phyloP scores from a whole-genome alignment of 1,140 invertebrate species.

The Sycobia sp. region DNA sequence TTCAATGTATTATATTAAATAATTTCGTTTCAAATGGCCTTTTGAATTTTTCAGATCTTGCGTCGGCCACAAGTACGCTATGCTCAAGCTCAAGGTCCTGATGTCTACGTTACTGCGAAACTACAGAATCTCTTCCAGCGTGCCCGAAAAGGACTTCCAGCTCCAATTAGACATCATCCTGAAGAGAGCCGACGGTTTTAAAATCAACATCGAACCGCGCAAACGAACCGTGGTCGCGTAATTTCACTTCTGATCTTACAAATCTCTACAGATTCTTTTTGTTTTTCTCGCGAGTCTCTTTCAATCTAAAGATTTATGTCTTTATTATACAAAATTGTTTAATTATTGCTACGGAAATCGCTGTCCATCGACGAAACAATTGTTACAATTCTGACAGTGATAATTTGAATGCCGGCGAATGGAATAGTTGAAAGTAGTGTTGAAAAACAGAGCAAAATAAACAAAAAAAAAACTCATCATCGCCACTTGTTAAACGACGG shows the following conservation, averaged over 20 bases:
- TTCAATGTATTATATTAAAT: neutral
- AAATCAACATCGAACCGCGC: slow-evolving; percentile 53
- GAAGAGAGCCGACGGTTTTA: slow-evolving; percentile 61
- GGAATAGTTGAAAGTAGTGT: no score
- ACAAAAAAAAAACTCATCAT: no score
- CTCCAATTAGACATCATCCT: slow-evolving; percentile 60
- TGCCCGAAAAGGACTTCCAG: slow-evolving; percentile 54
- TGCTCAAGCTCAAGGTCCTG: slow-evolving; percentile 70
- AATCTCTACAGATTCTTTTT: no score
- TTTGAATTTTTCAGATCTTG: slow-evolving; percentile 60
- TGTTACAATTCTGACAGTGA: no score
- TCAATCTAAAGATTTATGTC: no score
- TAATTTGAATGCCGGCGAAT: no score
- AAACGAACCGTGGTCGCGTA: slow-evolving; percentile 27
- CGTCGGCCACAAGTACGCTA: slow-evolving; percentile 72
- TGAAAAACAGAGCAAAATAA: no score
- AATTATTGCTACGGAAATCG: no score
- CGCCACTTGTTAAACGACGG: no score
- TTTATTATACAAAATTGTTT: no score
- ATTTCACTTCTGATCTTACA: slow-evolving; percentile 1
- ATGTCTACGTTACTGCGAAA: slow-evolving; percentile 68
- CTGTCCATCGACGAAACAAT: no score
- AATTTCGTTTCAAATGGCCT: neutral
- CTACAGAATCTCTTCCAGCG: slow-evolving; percentile 62
- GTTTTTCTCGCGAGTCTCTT: no score